These are phyloP conservation scores for Mechanitis mazaeus DNA, from an alignment of 2,888 invertebrate species.

Conservation along the genomic window DNA sequence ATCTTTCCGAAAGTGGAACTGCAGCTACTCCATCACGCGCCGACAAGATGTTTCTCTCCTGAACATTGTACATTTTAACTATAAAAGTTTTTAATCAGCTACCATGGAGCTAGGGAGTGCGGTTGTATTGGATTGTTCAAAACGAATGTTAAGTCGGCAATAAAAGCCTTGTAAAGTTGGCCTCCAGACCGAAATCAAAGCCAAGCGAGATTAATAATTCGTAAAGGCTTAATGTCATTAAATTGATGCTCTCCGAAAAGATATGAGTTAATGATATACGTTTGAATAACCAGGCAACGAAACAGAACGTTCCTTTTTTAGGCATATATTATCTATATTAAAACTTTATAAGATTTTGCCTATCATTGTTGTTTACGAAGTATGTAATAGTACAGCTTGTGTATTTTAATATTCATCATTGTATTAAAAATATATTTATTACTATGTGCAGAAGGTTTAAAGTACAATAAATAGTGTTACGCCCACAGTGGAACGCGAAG, in stretches of 20 bases:
- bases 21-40: slow-evolving; percentile 7
- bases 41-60: neutral
- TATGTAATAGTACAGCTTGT: neutral
- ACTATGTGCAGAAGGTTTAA: neutral
- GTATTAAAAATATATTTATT: neutral
- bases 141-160: slow-evolving; percentile 19
- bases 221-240: too few relatives aligned
- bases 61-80: slow-evolving; percentile 11
- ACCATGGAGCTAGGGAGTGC: too few relatives aligned
- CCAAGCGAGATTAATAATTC: neutral
- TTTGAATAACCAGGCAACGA: neutral
- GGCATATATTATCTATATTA: neutral
- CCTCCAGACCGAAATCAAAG: slow-evolving; percentile 26
- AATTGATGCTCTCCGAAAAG: too few relatives aligned
- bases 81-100: too few relatives aligned
- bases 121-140: too few relatives aligned
- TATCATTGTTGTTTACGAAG: slow-evolving; percentile 4
- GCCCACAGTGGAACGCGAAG: slow-evolving; percentile 1
- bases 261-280: neutral
- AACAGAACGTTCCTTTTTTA: neutral
- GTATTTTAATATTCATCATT: neutral
- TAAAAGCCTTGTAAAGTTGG: slow-evolving; percentile 23
- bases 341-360: neutral
- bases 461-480: neutral
- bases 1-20: slow-evolving; percentile 57